Evolutionary conservation across 2,888 invertebrate genomes (phyloP).

Genomic region (Synanthedon formicaeformis): DNA sequence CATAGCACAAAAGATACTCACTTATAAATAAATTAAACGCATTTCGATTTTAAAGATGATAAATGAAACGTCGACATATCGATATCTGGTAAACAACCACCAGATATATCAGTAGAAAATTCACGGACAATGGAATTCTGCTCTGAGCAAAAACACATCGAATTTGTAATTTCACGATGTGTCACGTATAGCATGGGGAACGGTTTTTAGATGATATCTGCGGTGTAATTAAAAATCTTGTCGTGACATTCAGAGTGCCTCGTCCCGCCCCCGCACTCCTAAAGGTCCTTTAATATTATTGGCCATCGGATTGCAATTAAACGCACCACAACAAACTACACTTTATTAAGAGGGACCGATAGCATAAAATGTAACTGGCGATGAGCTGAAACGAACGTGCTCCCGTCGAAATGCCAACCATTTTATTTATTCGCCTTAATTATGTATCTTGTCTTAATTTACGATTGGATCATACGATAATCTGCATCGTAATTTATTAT

Average conservation of each 20-base stretch:
- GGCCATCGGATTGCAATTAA: constrained; percentile 70
- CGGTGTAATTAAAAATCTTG: constrained; percentile 70
- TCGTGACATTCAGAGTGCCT: constrained; percentile 67
- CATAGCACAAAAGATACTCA: no score
- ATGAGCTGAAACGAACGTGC: constrained; percentile 61
- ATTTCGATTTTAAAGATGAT: no score
- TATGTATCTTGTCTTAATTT: constrained; percentile 72
- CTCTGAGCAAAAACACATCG: constrained; percentile 40
- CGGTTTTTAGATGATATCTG: constrained; percentile 66
- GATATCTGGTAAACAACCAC: background rate
- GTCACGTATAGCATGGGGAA: constrained; percentile 50
- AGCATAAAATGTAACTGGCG: constrained; percentile 59
- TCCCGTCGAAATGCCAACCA: constrained; percentile 70
- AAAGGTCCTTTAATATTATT: constrained; percentile 63
- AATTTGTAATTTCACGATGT: constrained; percentile 61
- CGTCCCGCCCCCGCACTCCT: constrained; percentile 61
- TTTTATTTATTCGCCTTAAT: constrained; percentile 71
- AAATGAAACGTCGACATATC: no score
- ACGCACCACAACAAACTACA: constrained; percentile 64
- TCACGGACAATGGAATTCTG: background rate
- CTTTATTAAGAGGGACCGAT: constrained; percentile 64
- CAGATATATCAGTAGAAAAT: background rate
- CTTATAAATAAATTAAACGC: no score
- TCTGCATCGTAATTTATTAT: constrained; percentile 66
- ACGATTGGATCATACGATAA: constrained; percentile 72